Conservation (phyloP, 2,113 vertebrate species). For the Takifugu flavidus region DNA sequence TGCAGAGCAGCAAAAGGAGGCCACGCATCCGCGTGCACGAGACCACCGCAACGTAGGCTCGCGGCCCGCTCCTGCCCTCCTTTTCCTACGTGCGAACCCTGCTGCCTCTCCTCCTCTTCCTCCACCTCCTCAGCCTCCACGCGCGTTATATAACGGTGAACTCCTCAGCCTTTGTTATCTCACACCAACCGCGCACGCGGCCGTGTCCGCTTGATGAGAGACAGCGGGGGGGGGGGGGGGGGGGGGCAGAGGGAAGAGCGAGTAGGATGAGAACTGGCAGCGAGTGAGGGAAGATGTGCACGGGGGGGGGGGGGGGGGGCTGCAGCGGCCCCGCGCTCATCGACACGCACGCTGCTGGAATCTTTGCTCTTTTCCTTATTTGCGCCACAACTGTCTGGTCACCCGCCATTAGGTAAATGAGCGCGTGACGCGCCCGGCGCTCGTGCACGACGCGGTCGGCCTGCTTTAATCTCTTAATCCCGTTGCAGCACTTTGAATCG, state of each 20-base stretch:
- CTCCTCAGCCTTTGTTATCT: constrained; percentile 71
- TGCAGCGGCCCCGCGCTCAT: neutral
- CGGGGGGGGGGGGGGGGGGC: constrained; percentile 5
- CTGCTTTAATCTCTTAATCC: neutral
- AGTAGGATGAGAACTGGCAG: constrained; percentile 33
- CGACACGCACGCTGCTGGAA: no score
- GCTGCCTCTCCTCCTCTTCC: constrained; percentile 66
- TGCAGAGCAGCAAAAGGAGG: constrained; percentile 51
- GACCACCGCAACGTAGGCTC: constrained; percentile 62
- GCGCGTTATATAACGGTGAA: constrained; percentile 70
- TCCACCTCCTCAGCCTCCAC: constrained; percentile 74
- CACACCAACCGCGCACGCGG: constrained; percentile 52
- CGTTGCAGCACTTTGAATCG: neutral
- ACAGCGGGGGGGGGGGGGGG: constrained; percentile 54
- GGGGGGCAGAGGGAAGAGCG: constrained; percentile 41
- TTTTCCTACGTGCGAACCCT: constrained; percentile 66
- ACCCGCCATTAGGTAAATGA: no score
- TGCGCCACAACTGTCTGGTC: neutral
- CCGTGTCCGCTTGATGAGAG: constrained; percentile 54
- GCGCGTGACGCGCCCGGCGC: no score
- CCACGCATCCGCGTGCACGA: constrained; percentile 29
- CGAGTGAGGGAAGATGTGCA: constrained; percentile 16
- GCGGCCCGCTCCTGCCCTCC: constrained; percentile 61
- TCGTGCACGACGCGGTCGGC: no score
- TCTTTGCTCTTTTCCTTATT: constrained; percentile 10